phyloP scores from a whole-genome alignment of 2,797 vertebrate species.

The Rhynchonycteris naso region DNA sequence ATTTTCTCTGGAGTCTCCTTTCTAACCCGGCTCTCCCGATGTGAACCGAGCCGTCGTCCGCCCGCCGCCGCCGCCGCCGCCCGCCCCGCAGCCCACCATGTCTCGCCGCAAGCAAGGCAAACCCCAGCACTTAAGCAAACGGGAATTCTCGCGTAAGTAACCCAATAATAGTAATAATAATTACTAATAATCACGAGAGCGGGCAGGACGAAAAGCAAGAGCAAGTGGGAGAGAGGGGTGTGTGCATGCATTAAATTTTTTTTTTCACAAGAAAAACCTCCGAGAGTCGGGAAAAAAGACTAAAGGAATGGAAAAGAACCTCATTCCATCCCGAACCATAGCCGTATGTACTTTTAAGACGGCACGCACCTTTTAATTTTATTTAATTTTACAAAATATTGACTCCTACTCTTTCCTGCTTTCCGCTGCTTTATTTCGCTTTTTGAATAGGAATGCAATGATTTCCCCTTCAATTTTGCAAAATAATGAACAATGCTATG shows the following conservation, averaged over 20 bases:
- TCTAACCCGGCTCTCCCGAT: slow-evolving; percentile 98
- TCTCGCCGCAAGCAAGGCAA: slow-evolving; percentile 99
- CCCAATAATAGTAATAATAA: slow-evolving; percentile 86
- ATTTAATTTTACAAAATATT: slow-evolving; percentile 67
- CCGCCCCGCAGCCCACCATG: slow-evolving; percentile 93
- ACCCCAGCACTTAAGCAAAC: slow-evolving; percentile 99
- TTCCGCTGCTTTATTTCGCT: slow-evolving; percentile 76
- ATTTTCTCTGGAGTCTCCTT: slow-evolving; percentile 97
- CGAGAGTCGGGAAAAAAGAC: slow-evolving; percentile 70
- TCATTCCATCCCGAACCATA: slow-evolving; percentile 47
- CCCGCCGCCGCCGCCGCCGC: slow-evolving; percentile 85
- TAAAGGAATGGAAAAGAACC: slow-evolving; percentile 24
- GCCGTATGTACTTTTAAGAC: slow-evolving; percentile 68
- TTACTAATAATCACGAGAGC: slow-evolving; percentile 81
- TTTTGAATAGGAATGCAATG: slow-evolving; percentile 77
- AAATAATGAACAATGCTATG: slow-evolving; percentile 77
- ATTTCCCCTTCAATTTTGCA: slow-evolving; percentile 61
- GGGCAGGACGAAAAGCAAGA: slow-evolving; percentile 71
- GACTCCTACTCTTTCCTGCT: slow-evolving; percentile 68
- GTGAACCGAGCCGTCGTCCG: slow-evolving; percentile 95
- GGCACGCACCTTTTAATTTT: slow-evolving; percentile 73
- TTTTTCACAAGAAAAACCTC: slow-evolving; percentile 71
- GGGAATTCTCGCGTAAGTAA: slow-evolving; percentile 99
- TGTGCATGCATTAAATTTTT: slow-evolving; percentile 71
- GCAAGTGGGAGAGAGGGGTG: slow-evolving; percentile 76